These are phyloP conservation scores for Teleiodes luculella DNA, from an alignment of 2,888 invertebrate genomes.

Conservation along the genomic window DNA sequence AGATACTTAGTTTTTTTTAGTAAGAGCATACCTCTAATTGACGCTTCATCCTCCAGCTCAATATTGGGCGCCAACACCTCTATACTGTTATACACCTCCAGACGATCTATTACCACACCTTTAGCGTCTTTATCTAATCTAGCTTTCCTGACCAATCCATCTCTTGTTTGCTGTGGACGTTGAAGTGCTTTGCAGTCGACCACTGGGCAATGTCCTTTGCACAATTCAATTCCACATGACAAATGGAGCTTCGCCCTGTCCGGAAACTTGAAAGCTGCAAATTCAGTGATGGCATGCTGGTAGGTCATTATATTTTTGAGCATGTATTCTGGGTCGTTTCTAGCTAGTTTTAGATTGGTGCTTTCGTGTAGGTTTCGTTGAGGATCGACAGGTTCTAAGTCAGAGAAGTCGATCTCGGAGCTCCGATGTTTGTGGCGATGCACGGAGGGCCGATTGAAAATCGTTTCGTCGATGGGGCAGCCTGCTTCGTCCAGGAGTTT, in stretches of 20 bases:
- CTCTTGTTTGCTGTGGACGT: slow-evolving; percentile 66
- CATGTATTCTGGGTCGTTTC: slow-evolving; percentile 56
- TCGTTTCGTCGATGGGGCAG: slow-evolving; percentile 84
- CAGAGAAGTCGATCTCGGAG: slow-evolving; percentile 59
- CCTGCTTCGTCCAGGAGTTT: slow-evolving; percentile 85
- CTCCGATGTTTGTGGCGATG: slow-evolving; percentile 59
- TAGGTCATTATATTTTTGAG: slow-evolving; percentile 73
- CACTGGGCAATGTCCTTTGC: slow-evolving; percentile 83
- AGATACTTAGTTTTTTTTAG: not conserved
- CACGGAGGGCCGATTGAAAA: slow-evolving; percentile 77
- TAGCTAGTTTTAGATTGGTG: slow-evolving; percentile 46
- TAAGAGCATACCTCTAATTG: slow-evolving; percentile 58
- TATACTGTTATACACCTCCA: slow-evolving; percentile 89
- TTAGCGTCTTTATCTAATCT: slow-evolving; percentile 72
- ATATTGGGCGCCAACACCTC: slow-evolving; percentile 89
- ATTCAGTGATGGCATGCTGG: slow-evolving; percentile 79
- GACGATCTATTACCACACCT: slow-evolving; percentile 79
- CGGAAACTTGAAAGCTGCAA: slow-evolving; percentile 90
- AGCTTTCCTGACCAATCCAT: slow-evolving; percentile 66
- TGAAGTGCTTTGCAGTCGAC: slow-evolving; percentile 74
- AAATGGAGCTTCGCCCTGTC: slow-evolving; percentile 87
- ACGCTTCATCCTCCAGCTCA: slow-evolving; percentile 81
- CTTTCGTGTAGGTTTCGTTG: slow-evolving; percentile 54
- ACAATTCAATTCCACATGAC: slow-evolving; percentile 87
- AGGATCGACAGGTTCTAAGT: slow-evolving; percentile 53